Percentiles rank a stretch among this genome's conserved stretches.
These are phyloP conservation scores for Drosophila cyrtoloma DNA, from an alignment of 2,888 invertebrate species.

Conservation along the genomic window DNA sequence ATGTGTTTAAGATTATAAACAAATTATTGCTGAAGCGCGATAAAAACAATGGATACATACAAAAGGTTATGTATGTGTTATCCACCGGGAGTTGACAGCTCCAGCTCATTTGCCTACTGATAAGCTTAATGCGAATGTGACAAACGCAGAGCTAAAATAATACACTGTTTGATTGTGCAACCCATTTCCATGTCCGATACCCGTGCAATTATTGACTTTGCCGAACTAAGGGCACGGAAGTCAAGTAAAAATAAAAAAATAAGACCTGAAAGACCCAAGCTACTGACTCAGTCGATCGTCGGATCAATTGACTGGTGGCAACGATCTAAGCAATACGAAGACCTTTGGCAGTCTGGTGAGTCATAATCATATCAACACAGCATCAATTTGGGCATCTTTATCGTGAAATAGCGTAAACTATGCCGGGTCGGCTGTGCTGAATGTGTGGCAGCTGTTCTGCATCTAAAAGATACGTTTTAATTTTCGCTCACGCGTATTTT, in stretches of 20 bases:
- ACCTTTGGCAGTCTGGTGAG: conserved; percentile 46
- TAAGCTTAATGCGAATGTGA: conserved; percentile 23
- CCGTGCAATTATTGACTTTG: conserved; percentile 50
- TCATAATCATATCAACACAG: conserved; percentile 47
- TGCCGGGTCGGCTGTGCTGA: conserved; percentile 34
- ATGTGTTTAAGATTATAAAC: not conserved
- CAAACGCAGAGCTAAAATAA: not conserved
- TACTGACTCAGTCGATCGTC: conserved; percentile 46
- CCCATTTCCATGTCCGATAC: conserved; percentile 33
- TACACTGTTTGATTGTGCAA: conserved; percentile 41
- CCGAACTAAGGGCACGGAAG: conserved; percentile 35
- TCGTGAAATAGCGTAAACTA: conserved; percentile 13
- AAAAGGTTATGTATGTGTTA: not conserved
- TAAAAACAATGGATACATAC: not conserved
- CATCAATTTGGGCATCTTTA: conserved; percentile 40
- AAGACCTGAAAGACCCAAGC: conserved; percentile 1
- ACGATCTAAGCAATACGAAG: conserved; percentile 39
- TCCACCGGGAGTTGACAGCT: not conserved
- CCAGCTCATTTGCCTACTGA: conserved; percentile 19
- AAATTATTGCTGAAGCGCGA: not conserved
- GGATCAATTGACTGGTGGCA: conserved; percentile 20
- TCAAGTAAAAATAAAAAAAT: conserved; percentile 6
- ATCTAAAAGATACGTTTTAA: conserved; percentile 43
- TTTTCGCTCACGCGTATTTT: conserved; percentile 40
- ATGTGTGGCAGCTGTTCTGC: conserved; percentile 38